phyloP scores from a whole-genome alignment of 2,113 vertebrate species.

The Apus apus region DNA sequence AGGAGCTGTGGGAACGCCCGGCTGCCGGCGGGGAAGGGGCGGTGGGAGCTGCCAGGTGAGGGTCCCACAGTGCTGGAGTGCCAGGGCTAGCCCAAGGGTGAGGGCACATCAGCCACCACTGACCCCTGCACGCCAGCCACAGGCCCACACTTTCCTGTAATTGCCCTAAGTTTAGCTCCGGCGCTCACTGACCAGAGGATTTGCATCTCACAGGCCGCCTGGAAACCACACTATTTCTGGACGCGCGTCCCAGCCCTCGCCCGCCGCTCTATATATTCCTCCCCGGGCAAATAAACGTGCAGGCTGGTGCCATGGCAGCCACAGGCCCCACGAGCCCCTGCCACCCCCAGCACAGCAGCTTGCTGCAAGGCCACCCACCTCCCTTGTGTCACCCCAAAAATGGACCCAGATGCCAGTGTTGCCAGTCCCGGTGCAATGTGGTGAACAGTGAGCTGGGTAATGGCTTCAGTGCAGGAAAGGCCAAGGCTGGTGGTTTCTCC shows the following conservation, averaged over 20 bases:
- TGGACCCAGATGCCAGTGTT: neutral
- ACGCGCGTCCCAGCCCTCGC: neutral
- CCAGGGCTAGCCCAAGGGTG: neutral
- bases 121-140: neutral
- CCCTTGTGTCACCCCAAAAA: neutral
- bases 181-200: neutral
- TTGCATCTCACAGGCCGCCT: conserved; percentile 40
- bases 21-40: fast-evolving
- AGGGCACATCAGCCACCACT: fast-evolving
- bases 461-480: neutral
- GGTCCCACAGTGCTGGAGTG: fast-evolving
- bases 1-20: neutral
- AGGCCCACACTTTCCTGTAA: neutral
- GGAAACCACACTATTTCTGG: conserved; percentile 59
- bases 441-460: neutral
- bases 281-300: neutral
- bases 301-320: neutral
- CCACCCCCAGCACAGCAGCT: neutral
- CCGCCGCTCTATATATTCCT: neutral
- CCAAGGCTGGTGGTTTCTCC: neutral
- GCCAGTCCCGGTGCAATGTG: neutral
- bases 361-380: neutral
- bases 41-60: neutral
- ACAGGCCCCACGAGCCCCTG: neutral
- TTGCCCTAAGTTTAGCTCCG: neutral